Base-by-base conservation (phyloP, 2,888 invertebrate genomes). In the Amphimallon solstitiale region DNA sequence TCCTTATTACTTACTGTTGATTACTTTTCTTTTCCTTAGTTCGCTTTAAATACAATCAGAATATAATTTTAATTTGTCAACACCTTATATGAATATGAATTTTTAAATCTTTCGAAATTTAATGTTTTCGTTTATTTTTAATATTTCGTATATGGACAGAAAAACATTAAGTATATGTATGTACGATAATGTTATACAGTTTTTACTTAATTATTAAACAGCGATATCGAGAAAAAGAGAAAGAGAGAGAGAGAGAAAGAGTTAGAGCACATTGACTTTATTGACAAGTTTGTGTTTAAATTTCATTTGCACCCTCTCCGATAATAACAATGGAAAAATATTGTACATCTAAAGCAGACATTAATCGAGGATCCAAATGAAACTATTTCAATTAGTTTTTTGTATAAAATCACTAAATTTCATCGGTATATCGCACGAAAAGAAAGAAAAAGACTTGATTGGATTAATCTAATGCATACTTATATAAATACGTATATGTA, bases 61-160 rank as follows among this genome's bases (percentile, higher is more conserved):
- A 14, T 6, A 6, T 43, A 10, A 6, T 29, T 7, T 7, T 29
- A 29, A 29, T 29, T 29, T 29, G 29, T 29, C 29, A 29, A 29
- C 29, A 29, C 6, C 29, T 29, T 29, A n/a, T 23, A 3, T 29
- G 29, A 29, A 29, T n/a, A 17, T 29, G 5, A 9, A 29, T 29
- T n/a, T n/a, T 29, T 29, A 29, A 29, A 29, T 9, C 9, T 29
- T 17, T 45, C 17, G 19, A 45, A 19, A 17, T 45, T 45, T n/a
- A n/a, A 17, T 17, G n/a, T 14, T 40, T 40, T 14, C 1, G 14
- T 45, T 17, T 19, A 17, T 45, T 7, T 45, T 19, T 10, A 17
- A 17, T 45, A 45, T 45, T 29, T 29, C 29, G 45, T 19, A 45
- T 45, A 45, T 45, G 45, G 45, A 45, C 45, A 45, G 19, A 45